Percentiles rank a stretch among this genome's conserved stretches.
Evolutionary conservation across 2,113 vertebrate species (phyloP).

Genomic region (Urocynchramus pylzowi): DNA sequence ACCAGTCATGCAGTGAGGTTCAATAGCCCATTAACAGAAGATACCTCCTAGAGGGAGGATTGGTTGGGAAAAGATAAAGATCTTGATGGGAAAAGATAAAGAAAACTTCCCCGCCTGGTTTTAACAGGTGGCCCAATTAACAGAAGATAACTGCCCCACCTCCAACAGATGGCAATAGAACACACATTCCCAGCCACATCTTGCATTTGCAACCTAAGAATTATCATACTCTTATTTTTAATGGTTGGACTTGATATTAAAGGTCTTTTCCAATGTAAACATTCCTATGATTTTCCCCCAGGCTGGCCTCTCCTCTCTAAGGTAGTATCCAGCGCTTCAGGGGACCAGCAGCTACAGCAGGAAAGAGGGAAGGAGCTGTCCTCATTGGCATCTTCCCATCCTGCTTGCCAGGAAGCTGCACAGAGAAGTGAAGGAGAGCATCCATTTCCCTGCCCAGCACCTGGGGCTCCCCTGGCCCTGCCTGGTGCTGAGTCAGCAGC

Average conservation of each 20-base stretch:
- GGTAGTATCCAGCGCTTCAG: neutral
- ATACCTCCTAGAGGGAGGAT: neutral
- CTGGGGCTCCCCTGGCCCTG: neutral
- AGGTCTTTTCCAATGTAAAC: neutral
- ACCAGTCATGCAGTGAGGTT: neutral
- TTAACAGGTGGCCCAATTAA: neutral
- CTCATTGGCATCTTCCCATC: rapidly evolving
- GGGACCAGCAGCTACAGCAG: neutral
- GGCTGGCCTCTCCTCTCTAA: neutral
- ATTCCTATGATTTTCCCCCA: neutral
- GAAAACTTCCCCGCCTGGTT: neutral
- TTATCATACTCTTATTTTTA: neutral
- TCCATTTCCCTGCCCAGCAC: neutral
- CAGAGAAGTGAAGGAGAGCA: neutral
- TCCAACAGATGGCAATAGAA: neutral
- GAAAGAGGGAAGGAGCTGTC: neutral
- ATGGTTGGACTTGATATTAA: neutral
- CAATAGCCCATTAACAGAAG: neutral
- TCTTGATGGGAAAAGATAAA: neutral
- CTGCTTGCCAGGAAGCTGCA: neutral
- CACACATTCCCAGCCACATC: neutral
- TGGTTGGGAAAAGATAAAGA: neutral
- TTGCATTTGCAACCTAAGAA: neutral
- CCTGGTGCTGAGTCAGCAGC: neutral
- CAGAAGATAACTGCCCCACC: neutral